Evolutionary conservation across 1,140 invertebrate species (phyloP), one percentile per base, ranked within the genome.

Genomic region (Bombus polaris): DNA sequence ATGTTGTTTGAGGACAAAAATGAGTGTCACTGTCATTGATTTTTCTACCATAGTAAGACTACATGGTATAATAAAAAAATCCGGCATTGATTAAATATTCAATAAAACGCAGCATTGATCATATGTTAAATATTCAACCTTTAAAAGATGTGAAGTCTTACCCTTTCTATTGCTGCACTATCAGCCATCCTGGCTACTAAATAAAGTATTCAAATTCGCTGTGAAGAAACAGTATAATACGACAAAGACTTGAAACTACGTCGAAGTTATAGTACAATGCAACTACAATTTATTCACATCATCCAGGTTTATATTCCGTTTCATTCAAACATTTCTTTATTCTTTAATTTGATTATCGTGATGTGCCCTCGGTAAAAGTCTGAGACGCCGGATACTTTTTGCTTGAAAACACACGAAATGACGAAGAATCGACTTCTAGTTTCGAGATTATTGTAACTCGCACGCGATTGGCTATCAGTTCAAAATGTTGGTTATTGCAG

Each of bases 401-500:
- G 75, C 70, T 85, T 81, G 71, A 81, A 85, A 85, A 85, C 78
- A 85, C 84, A 85, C 72, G 84, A 71, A 85, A 66, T 28, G 66
- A 76, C 57, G 68, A 83, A 84, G 74, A 78, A 89, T 87, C 86
- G 89, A 90, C 82, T 87, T 86, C 71, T 87, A 75, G 78, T 53
- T 89, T 91, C 83, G 90, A 92, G 90, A 91, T 90, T 91, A 72
- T 70, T 78, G 73, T 78, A 78, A 57, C 84, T 79, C 71, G 73
- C 86, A 85, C 75, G 71, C 85, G 91, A 93, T 94, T 94, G 93
- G 93, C 88, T 90, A 89, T 89, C 87, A 90, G 92, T 94, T 94
- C 93, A 94, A 94, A 94, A 94, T 94, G 94, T 94, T 94, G 94
- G 93, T 94, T 94, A 93, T 91, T 94, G 91, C 89, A 82, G 91